Evolutionary conservation across 53 echinoderm and acorn worm genomes (phyloP).

Genomic region (Temnopleurus reevesii): DNA sequence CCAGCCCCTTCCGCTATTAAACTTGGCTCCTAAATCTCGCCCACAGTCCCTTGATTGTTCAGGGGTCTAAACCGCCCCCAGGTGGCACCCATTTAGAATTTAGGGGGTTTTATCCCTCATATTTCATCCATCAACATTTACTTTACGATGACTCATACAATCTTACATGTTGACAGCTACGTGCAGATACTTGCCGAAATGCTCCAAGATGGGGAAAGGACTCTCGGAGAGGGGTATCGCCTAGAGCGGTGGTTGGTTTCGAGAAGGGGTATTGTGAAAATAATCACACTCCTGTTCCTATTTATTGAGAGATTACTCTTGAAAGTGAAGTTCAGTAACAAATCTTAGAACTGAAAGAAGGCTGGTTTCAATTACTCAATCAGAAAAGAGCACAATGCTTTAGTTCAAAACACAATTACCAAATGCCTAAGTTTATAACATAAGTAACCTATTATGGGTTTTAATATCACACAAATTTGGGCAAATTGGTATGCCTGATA

Average conservation of each 20-base stretch:
- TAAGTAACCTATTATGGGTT: too few relatives aligned
- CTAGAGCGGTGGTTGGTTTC: not conserved
- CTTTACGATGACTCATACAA: conserved; percentile 27
- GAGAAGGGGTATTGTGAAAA: not conserved
- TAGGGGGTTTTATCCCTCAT: conserved; percentile 14
- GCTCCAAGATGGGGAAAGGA: not conserved
- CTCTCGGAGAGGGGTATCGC: not conserved
- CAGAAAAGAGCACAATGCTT: too few relatives aligned
- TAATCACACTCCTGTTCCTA: not conserved
- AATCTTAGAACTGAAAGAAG: too few relatives aligned
- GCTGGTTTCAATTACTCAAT: too few relatives aligned
- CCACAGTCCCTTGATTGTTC: not conserved
- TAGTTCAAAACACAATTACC: too few relatives aligned
- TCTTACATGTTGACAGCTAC: not conserved
- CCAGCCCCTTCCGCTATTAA: not conserved
- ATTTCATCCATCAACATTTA: conserved; percentile 31
- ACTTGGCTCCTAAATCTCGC: conserved; percentile 14
- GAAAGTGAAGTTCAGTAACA: not conserved
- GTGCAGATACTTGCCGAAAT: not conserved
- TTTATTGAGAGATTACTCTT: not conserved
- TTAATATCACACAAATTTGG: too few relatives aligned
- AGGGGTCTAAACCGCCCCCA: not conserved
- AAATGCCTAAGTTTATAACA: too few relatives aligned
- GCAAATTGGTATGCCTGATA: too few relatives aligned
- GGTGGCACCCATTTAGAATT: conserved; percentile 18